Conservation (phyloP, 2,113 vertebrate species). For the Lanius ludovicianus region DNA sequence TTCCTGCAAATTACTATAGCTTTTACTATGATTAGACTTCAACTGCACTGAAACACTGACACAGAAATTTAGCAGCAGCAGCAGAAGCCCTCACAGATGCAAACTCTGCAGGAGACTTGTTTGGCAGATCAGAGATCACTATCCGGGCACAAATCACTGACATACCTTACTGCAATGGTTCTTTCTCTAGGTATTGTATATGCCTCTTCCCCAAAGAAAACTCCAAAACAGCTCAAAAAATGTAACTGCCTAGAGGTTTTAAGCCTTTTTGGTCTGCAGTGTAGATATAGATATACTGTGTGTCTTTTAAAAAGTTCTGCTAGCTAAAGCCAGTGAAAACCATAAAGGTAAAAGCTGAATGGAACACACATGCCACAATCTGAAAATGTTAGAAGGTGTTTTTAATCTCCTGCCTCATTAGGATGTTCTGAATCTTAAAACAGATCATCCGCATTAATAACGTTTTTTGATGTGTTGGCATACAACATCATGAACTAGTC, state of each 20-base stretch:
- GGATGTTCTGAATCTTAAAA: background rate
- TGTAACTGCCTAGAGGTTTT: background rate
- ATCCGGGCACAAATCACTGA: background rate
- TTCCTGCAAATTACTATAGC: background rate
- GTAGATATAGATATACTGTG: background rate
- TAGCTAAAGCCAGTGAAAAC: background rate
- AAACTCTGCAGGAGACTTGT: background rate
- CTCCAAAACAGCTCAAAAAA: background rate
- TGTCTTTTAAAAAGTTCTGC: background rate
- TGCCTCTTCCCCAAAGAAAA: background rate
- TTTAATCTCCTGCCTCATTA: background rate
- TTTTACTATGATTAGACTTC: background rate
- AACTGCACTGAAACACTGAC: background rate
- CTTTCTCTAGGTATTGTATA: background rate
- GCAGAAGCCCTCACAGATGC: background rate
- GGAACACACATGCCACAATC: background rate
- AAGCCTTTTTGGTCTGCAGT: background rate
- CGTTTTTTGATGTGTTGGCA: background rate
- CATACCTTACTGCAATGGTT: background rate
- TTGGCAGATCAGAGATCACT: background rate
- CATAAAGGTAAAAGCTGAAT: background rate
- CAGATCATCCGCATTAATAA: background rate
- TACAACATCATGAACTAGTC: rapidly evolving
- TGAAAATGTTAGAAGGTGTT: background rate
- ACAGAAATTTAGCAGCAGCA: background rate